phyloP scores from a whole-genome alignment of 2,888 invertebrate species.

The Perizoma affinitatum region DNA sequence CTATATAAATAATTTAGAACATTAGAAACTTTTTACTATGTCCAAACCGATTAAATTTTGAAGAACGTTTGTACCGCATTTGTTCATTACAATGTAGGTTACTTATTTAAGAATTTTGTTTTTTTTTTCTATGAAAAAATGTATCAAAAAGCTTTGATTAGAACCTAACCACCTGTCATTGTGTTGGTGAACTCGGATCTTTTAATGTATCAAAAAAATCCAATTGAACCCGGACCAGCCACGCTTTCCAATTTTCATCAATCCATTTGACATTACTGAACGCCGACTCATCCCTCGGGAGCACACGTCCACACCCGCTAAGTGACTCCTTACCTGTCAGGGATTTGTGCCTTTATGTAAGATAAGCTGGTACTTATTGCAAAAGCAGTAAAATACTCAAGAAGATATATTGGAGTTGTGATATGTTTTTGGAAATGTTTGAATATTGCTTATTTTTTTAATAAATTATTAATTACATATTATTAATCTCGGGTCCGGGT shows the following conservation, averaged over 20 bases:
- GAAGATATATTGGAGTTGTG: too few relatives aligned
- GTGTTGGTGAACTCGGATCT: not conserved
- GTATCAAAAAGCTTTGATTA: not conserved
- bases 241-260: conserved; percentile 14
- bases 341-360: conserved; percentile 10
- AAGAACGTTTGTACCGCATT: too few relatives aligned
- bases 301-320: conserved; percentile 11
- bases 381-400: not conserved
- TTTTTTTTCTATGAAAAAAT: too few relatives aligned
- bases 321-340: conserved; percentile 12
- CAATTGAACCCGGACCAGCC: conserved; percentile 1
- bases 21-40: too few relatives aligned
- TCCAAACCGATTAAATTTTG: too few relatives aligned
- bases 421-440: too few relatives aligned
- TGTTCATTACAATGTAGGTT: too few relatives aligned
- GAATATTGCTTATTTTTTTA: too few relatives aligned
- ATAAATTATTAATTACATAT: too few relatives aligned
- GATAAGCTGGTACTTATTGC: conserved; percentile 6
- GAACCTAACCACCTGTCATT: not conserved
- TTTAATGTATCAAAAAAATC: conserved; percentile 1
- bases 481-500: too few relatives aligned
- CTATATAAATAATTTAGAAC: too few relatives aligned
- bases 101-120: too few relatives aligned
- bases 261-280: not conserved
- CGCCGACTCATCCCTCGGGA: not conserved